Base-by-base conservation (phyloP, 92 coral and sea anemone genomes). In the Anthopleura xanthogrammica region DNA sequence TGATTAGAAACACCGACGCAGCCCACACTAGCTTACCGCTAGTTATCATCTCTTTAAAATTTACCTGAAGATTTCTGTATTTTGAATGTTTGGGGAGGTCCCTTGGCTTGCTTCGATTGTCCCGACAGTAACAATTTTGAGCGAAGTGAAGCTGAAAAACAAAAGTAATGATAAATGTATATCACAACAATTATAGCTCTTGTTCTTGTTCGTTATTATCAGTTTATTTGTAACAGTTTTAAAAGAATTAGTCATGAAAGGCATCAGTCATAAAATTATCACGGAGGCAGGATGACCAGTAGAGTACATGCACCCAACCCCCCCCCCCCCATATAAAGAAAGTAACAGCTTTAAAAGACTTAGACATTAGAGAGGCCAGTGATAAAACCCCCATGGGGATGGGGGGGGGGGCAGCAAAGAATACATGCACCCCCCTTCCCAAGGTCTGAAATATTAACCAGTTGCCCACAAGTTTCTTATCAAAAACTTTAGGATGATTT, bases 11-110 rank as follows among this genome's bases (percentile, higher is more conserved):
- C n/a, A n/a, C n/a, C n/a, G n/a, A n/a, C n/a, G n/a, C n/a, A n/a
- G n/a, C n/a, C n/a, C n/a, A n/a, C n/a, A n/a, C n/a, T n/a, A n/a
- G n/a, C n/a, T n/a, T n/a, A n/a, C n/a, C n/a, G n/a, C n/a, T n/a
- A n/a, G n/a, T n/a, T n/a, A n/a, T n/a, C n/a, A n/a, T n/a, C n/a
- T n/a, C n/a, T n/a, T n/a, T n/a, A n/a, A n/a, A n/a, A n/a, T n/a
- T n/a, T 82, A 93, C 98, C 95, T 85, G 98, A 89, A 8, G 98
- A 66, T 43, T 88, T 79, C 65, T 85, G 88, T 54, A 91, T 80
- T 78, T 85, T 91, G 83, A 80, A 91, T 17, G 87, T 91, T 78
- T 77, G 87, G 24, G 90, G 87, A 9, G 90, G 90, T 22, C 80
- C 92, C 20, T 74, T 91, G 48, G 77, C 48, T 52, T 70, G 50